Evolutionary conservation across 2,888 invertebrate species (phyloP).

Genomic region (Mimachlamys varia): DNA sequence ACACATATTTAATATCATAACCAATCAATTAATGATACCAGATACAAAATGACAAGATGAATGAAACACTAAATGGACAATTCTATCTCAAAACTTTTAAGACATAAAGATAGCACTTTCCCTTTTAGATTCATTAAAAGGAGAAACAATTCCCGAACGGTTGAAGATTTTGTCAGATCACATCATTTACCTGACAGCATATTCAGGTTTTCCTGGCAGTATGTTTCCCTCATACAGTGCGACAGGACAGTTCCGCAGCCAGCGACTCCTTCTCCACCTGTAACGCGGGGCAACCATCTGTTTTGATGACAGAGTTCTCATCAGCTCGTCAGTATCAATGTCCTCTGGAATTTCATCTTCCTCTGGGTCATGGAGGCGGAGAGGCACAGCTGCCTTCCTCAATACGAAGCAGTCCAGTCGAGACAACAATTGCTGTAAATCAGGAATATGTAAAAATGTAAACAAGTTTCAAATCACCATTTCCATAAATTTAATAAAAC

Average conservation of each 20-base stretch:
- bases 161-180: background rate
- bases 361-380: conserved; percentile 76
- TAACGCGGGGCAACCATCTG: conserved; percentile 78
- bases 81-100: background rate
- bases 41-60: background rate
- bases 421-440: conserved; percentile 76
- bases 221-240: conserved; percentile 79
- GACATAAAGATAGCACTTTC: background rate
- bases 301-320: conserved; percentile 75
- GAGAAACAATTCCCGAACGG: background rate
- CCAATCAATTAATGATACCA: background rate
- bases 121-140: background rate
- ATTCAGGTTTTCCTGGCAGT: conserved; percentile 78
- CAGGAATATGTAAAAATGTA: background rate
- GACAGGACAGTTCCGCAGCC: conserved; percentile 80
- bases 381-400: conserved; percentile 77
- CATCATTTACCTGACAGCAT: conserved; percentile 77
- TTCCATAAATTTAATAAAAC: background rate
- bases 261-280: conserved; percentile 78
- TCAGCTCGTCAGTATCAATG: conserved; percentile 79
- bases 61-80: background rate
- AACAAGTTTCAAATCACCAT: background rate
- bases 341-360: conserved; percentile 79
- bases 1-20: background rate
- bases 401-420: conserved; percentile 78